phyloP scores from a whole-genome alignment of 1,140 invertebrate species.

The Drosophila suzukii region DNA sequence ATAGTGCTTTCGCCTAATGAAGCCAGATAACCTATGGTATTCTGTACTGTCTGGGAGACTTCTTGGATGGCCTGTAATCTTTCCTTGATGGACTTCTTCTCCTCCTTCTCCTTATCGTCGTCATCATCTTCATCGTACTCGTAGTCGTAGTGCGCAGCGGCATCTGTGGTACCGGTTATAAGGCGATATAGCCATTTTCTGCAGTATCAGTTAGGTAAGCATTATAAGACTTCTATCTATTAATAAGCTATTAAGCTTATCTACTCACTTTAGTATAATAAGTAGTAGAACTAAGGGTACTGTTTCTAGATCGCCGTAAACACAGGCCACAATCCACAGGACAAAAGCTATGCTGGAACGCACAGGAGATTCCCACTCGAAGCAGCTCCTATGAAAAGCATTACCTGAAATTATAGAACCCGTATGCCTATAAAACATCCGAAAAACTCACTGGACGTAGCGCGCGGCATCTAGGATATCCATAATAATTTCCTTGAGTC shows the following conservation, averaged over 20 bases:
- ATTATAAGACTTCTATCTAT: neutral
- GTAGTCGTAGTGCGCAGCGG: conserved; percentile 91
- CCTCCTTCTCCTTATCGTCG: conserved; percentile 93
- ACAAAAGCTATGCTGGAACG: conserved; percentile 94
- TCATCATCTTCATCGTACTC: conserved; percentile 90
- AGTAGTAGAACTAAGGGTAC: conserved; percentile 91
- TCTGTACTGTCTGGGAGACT: conserved; percentile 97
- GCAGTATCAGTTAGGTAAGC: neutral
- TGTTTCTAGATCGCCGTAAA: conserved; percentile 90
- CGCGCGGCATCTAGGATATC: conserved; percentile 95
- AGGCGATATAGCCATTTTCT: conserved; percentile 87
- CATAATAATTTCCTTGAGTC: conserved; percentile 95
- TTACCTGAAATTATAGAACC: neutral
- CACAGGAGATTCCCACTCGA: conserved; percentile 98
- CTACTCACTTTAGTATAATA: conserved; percentile 89
- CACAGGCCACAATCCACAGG: conserved; percentile 88
- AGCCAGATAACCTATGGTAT: conserved; percentile 96
- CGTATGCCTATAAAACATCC: neutral
- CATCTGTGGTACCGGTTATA: conserved; percentile 85
- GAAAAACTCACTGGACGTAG: conserved; percentile 91
- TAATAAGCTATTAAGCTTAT: too few species aligned
- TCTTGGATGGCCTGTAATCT: conserved; percentile 97
- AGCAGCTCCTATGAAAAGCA: conserved; percentile 90
- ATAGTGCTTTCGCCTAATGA: conserved; percentile 96
- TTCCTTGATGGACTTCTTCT: conserved; percentile 98